Conservation (phyloP, 1,140 invertebrate genomes). For the Halictus rubicundus region DNA sequence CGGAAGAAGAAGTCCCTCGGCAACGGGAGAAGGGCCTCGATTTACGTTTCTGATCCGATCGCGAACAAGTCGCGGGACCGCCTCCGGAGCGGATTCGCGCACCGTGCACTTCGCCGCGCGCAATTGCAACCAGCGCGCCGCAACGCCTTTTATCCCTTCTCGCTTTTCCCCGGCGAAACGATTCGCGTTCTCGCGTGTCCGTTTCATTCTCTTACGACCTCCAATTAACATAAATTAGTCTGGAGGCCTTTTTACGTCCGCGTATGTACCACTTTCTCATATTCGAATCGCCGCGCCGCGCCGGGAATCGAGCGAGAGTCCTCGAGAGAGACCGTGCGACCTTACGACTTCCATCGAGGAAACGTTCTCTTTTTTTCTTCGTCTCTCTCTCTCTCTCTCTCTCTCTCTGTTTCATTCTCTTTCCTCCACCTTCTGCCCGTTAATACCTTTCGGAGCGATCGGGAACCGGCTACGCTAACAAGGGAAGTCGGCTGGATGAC, state of each 20-base stretch:
- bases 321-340: constrained; percentile 12
- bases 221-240: constrained; percentile 60
- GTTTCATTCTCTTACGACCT: constrained; percentile 39
- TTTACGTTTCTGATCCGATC: constrained; percentile 6
- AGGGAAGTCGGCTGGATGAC: no score
- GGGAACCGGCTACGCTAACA: background rate
- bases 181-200: background rate
- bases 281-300: constrained; percentile 1
- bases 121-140: no score
- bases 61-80: background rate
- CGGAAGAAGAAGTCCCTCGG: constrained; percentile 16
- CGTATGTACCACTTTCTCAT: constrained; percentile 47
- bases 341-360: constrained; percentile 16
- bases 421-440: background rate
- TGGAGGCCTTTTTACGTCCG: constrained; percentile 41
- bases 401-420: no score
- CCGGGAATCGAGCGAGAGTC: constrained; percentile 2
- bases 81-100: background rate
- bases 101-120: no score
- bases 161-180: background rate
- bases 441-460: constrained; percentile 9
- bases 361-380: constrained; percentile 1
- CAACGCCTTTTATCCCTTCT: constrained; percentile 2
- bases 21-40: constrained; percentile 27
- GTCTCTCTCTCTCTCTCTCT: no score